Percentiles rank a stretch among this genome's conserved stretches.
Evolutionary conservation across 92 coral and sea anemone genomes (phyloP).

Genomic region (Siderastrea radians): DNA sequence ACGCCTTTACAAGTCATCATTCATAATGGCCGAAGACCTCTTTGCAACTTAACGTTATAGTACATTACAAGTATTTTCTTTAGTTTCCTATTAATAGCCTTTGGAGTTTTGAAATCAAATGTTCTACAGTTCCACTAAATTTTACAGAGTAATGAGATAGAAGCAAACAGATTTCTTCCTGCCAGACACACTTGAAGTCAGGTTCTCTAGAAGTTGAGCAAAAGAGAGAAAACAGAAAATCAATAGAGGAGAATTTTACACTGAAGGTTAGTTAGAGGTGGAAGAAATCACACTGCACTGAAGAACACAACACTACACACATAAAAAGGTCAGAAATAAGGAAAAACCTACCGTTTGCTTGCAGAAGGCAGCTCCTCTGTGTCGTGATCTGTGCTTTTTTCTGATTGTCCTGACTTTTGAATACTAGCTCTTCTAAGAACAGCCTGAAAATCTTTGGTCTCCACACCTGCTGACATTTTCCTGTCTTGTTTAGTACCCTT

Average conservation of each 20-base stretch:
- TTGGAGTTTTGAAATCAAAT: not conserved
- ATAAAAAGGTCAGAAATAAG: not conserved
- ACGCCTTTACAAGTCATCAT: not conserved
- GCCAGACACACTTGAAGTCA: conserved; percentile 49
- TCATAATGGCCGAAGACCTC: not conserved
- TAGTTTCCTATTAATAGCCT: not conserved
- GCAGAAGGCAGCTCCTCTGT: not conserved
- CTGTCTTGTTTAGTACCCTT: conserved; percentile 27
- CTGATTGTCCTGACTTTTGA: not conserved
- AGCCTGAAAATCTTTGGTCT: conserved; percentile 71
- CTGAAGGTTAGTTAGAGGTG: not conserved
- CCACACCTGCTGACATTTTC: conserved; percentile 24
- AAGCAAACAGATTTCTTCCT: conserved; percentile 21
- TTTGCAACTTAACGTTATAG: not conserved
- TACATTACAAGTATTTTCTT: not conserved
- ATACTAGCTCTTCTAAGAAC: conserved; percentile 67
- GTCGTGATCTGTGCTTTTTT: not conserved
- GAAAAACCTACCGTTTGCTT: conserved; percentile 20
- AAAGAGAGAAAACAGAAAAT: conserved; percentile 33
- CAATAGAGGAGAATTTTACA: conserved; percentile 43
- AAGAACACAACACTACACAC: not conserved
- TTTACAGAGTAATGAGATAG: conserved; percentile 5
- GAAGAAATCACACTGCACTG: conserved; percentile 10
- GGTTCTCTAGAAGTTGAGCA: conserved; percentile 46
- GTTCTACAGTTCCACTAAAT: not conserved